A percentile compares a stretch with the other conserved stretches of the same genome.
These are phyloP conservation scores for Theocolax elegans DNA, from an alignment of 1,140 invertebrate genomes.

Conservation along the genomic window DNA sequence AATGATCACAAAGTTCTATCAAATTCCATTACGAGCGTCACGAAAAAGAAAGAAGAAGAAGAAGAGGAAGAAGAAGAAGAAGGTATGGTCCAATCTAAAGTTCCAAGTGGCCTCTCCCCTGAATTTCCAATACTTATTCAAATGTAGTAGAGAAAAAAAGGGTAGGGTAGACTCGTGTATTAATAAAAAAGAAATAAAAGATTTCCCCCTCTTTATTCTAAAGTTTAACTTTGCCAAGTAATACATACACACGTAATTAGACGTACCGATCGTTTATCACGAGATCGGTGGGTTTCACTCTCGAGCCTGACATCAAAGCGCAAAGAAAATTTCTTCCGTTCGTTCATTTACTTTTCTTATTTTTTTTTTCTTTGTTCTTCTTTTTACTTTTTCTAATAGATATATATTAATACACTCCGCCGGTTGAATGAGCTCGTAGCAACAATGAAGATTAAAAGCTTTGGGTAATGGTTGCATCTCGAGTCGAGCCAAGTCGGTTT, in stretches of 20 bases:
- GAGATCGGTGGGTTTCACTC: constrained; percentile 6
- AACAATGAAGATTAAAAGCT: constrained; percentile 38
- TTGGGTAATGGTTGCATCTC: constrained; percentile 25
- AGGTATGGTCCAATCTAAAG: constrained; percentile 35
- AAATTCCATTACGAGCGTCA: constrained; percentile 17
- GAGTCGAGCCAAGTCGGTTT: constrained; percentile 37
- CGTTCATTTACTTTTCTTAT: too few relatives aligned
- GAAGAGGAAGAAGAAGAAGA: background rate
- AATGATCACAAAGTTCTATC: constrained; percentile 33
- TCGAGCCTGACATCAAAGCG: background rate
- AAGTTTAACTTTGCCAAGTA: constrained; percentile 21
- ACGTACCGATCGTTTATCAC: constrained; percentile 14
- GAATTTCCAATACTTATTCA: constrained; percentile 31
- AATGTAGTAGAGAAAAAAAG: background rate
- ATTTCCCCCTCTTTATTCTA: too few relatives aligned
- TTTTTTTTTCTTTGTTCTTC: too few relatives aligned
- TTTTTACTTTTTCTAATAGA: background rate
- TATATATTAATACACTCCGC: background rate
- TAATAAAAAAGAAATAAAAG: too few relatives aligned
- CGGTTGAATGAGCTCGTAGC: background rate
- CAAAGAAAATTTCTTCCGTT: too few relatives aligned
- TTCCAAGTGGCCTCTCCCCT: constrained; percentile 22
- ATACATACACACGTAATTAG: constrained; percentile 26
- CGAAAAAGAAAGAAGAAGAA: background rate
- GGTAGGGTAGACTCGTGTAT: background rate